Percentiles rank a stretch among this genome's conserved stretches.
Conservation (phyloP, 35 echinoderm and acorn worm genomes). For the Lytechinus variegatus region DNA sequence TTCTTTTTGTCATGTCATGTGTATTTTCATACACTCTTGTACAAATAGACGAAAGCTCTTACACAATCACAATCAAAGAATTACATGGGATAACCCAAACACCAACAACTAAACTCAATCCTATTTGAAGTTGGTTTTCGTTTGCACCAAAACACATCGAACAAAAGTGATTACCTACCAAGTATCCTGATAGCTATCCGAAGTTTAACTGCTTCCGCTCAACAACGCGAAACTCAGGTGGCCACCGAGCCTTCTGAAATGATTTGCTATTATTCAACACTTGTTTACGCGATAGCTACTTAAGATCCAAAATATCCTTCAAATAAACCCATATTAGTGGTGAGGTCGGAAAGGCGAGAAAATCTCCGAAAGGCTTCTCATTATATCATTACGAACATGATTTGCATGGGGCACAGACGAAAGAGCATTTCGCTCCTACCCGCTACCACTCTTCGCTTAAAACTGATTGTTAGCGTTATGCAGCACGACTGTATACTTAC, state of each 20-base stretch:
- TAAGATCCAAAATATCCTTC: conserved; percentile 1
- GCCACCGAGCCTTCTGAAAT: neutral
- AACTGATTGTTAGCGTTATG: neutral
- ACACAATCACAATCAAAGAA: no score
- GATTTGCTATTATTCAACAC: neutral
- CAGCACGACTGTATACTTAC: conserved; percentile 26
- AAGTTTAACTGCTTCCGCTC: neutral
- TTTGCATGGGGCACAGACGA: neutral
- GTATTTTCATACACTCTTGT: no score
- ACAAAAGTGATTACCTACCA: neutral
- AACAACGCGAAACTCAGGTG: neutral
- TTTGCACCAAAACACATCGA: neutral
- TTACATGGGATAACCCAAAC: neutral
- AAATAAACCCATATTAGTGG: neutral
- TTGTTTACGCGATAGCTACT: neutral
- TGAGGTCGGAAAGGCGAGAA: neutral
- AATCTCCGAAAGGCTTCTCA: neutral
- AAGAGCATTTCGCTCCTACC: neutral
- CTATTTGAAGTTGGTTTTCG: neutral
- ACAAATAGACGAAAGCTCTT: no score
- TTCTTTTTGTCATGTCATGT: no score
- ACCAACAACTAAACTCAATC: neutral
- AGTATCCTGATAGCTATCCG: neutral
- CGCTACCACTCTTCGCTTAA: neutral
- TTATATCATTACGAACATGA: neutral